These are phyloP conservation scores for Schizotus pectinicornis DNA, from an alignment of 2,888 invertebrate genomes.

Conservation along the genomic window DNA sequence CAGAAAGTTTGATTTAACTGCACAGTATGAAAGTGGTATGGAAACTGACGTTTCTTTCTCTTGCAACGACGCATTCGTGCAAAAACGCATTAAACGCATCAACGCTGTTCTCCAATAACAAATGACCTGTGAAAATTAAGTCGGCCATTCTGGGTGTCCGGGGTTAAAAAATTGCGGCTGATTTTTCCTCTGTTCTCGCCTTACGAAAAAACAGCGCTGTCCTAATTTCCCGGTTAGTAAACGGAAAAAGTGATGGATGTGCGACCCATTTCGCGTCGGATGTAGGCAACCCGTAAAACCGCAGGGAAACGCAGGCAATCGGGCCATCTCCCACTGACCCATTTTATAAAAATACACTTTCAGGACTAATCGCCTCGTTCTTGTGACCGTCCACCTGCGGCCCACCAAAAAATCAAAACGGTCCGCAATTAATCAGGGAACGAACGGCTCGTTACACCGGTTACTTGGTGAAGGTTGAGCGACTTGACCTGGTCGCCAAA, in stretches of 20 bases:
- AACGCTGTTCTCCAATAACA: background rate
- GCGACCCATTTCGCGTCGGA: background rate
- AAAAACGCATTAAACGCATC: background rate
- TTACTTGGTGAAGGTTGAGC: conserved; percentile 13
- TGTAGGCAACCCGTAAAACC: conserved; percentile 32
- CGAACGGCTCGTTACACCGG: background rate
- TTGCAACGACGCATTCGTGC: background rate
- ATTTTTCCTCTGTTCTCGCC: no score
- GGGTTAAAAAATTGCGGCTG: no score
- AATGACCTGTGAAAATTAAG: no score
- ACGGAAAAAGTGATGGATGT: background rate
- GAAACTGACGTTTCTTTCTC: background rate
- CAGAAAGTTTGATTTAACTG: no score
- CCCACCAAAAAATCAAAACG: conserved; percentile 10
- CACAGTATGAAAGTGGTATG: no score
- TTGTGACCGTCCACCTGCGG: conserved; percentile 22
- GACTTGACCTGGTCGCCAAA: conserved; percentile 15
- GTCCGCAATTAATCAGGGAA: background rate
- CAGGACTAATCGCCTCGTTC: background rate
- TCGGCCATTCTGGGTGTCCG: no score
- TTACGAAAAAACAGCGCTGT: background rate
- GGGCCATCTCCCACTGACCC: conserved; percentile 19
- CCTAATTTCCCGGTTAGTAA: background rate
- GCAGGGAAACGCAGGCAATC: conserved; percentile 23
- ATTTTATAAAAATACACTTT: conserved; percentile 17